Percentiles rank a stretch among this genome's conserved stretches.
Conservation (phyloP, 1,140 invertebrate genomes). For the Pogonomyrmex barbatus region DNA sequence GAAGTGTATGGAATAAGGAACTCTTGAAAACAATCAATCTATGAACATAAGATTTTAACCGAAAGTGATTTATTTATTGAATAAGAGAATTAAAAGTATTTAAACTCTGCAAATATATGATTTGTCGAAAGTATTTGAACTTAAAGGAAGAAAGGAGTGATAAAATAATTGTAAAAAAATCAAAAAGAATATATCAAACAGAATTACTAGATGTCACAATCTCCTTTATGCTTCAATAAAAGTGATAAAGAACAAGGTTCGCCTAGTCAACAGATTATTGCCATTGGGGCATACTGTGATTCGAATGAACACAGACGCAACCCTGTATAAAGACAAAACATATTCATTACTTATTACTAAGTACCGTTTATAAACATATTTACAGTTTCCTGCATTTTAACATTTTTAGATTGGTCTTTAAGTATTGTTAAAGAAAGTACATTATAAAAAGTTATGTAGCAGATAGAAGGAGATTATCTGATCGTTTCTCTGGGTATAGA, state of each 20-base stretch:
- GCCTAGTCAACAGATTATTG: conserved; percentile 67
- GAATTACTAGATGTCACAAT: background rate
- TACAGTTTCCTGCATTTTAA: conserved; percentile 60
- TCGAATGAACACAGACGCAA: conserved; percentile 48
- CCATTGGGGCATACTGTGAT: conserved; percentile 59
- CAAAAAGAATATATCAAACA: conserved; percentile 20
- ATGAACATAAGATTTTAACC: background rate
- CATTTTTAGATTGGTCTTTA: conserved; percentile 62
- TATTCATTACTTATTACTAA: conserved; percentile 61
- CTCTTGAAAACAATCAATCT: background rate
- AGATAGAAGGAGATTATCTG: background rate
- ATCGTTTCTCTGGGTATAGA: conserved; percentile 44
- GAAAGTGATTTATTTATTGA: background rate
- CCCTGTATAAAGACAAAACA: conserved; percentile 60
- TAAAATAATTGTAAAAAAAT: background rate
- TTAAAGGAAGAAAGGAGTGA: background rate
- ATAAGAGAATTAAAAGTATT: no score
- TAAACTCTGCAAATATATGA: background rate
- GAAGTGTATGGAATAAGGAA: no score
- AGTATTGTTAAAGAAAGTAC: conserved; percentile 36
- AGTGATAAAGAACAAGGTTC: conserved; percentile 67
- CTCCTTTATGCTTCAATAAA: conserved; percentile 9
- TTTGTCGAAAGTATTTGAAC: background rate
- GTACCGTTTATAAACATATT: conserved; percentile 57
- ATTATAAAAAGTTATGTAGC: conserved; percentile 49